Conservation (phyloP, 64 coral and sea anemone species). For the Montipora cactus region DNA sequence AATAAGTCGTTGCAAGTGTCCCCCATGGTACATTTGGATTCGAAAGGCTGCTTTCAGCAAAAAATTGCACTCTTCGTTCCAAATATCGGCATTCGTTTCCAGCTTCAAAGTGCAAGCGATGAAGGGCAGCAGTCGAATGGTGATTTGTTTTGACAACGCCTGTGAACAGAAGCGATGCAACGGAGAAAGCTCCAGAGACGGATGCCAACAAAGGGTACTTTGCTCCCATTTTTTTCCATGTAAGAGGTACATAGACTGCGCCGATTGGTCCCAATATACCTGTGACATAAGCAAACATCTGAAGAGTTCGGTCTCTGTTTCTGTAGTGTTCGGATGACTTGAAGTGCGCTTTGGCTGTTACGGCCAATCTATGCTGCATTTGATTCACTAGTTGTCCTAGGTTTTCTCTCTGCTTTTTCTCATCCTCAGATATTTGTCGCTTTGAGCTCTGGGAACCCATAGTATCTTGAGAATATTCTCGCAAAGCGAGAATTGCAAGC, state of each 20-base stretch:
- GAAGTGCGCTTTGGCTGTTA: slow-evolving; percentile 1
- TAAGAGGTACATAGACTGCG: not conserved
- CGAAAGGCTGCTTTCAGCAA: not conserved
- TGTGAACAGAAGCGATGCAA: not conserved
- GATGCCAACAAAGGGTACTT: not conserved
- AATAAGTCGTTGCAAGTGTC: not conserved
- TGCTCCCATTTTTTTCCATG: not conserved
- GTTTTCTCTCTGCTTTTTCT: not conserved
- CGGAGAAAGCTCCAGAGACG: not conserved
- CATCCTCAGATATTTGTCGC: not conserved
- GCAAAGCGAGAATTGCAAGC: too few species aligned
- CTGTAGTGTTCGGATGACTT: slow-evolving; percentile 6
- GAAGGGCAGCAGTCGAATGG: not conserved
- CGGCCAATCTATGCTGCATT: not conserved
- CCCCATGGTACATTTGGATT: not conserved
- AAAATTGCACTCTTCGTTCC: not conserved
- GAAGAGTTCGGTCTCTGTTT: not conserved
- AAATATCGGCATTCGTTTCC: slow-evolving; percentile 19
- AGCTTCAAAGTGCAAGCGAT: not conserved
- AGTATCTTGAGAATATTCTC: not conserved
- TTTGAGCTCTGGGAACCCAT: not conserved
- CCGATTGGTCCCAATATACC: not conserved
- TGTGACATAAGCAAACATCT: not conserved
- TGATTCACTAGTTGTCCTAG: not conserved
- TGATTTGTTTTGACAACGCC: not conserved